Base-by-base conservation (phyloP, 2,888 invertebrate genomes). In the Monopis laevigella region DNA sequence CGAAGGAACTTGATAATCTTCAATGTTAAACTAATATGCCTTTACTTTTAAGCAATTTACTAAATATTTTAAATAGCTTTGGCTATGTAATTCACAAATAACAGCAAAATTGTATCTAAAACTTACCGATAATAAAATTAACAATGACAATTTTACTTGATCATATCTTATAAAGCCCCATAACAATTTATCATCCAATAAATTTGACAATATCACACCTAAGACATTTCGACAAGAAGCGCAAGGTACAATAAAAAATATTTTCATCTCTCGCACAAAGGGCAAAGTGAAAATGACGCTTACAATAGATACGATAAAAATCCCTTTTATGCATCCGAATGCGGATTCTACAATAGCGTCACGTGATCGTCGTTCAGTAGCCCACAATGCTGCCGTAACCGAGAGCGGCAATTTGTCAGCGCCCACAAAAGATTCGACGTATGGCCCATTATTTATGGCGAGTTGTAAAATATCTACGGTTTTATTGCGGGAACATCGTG, bases 401-500 rank as follows among this genome's bases (percentile, higher is more conserved):
- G 66, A 67, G 67, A 64, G 58, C 56, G 58, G 71, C 68, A 78
- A 80, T 80, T 80, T 80, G 80, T 80, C 80, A 78, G 64, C 55
- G 62, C 75, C 75, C 74, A 80, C 80, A 78, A 80, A 71, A 53
- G 69, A 61, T 58, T 54, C 72, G 78, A 73, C 74, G 70, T 74
- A 78, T 77, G 77, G 78, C 70, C 74, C 77, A 78, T 77, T 78
- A 80, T 80, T 78, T 80, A 80, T 78, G 71, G 65, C 62, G 61
- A 62, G 65, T 58, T 62, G 71, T 73, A 67, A 72, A 71, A 71
- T 67, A 64, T 65, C 60, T 55, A 53, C 60, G 61, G 64, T 65
- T 75, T 77, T 77, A 77, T 72, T 73, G 72, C 80, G 75, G 69
- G 74, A 75, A 70, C 73, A 65, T 56, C 73, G 62, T 77, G 77